Conservation (phyloP, 2,888 invertebrate species). For the Amphipoea oculea region DNA sequence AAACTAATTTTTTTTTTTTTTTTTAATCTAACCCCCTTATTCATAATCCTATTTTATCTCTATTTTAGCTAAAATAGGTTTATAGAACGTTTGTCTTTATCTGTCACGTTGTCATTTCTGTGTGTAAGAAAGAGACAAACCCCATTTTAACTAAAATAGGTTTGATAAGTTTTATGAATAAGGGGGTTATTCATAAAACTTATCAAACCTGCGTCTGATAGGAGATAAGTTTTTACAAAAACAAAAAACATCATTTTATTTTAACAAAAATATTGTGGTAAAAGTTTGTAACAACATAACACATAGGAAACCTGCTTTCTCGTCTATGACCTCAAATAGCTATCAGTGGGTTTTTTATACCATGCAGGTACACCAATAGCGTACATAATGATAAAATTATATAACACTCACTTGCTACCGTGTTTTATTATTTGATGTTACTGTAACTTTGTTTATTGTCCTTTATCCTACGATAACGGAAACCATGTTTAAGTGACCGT, state of each 20-base stretch:
- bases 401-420: neutral
- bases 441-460: neutral
- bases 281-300: conserved; percentile 17
- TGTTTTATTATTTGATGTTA: neutral
- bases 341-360: conserved; percentile 42
- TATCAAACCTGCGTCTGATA: conserved; percentile 31
- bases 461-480: neutral
- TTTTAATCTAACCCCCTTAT: too few relatives aligned
- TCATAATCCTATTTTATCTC: too few relatives aligned
- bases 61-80: too few relatives aligned
- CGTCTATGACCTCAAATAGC: conserved; percentile 58
- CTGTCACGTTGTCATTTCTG: too few relatives aligned
- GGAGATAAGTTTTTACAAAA: conserved; percentile 34
- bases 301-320: conserved; percentile 53
- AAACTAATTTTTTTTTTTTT: neutral
- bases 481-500: neutral
- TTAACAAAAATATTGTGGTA: conserved; percentile 21
- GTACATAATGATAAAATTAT: conserved; percentile 19
- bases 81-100: too few relatives aligned
- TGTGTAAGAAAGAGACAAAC: too few relatives aligned
- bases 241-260: conserved; percentile 24
- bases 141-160: too few relatives aligned
- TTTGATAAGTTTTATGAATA: too few relatives aligned
- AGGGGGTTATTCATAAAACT: too few relatives aligned
- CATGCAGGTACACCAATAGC: conserved; percentile 32